Base-by-base conservation (phyloP, 1,140 invertebrate species). In the Aporrectodea caliginosa region DNA sequence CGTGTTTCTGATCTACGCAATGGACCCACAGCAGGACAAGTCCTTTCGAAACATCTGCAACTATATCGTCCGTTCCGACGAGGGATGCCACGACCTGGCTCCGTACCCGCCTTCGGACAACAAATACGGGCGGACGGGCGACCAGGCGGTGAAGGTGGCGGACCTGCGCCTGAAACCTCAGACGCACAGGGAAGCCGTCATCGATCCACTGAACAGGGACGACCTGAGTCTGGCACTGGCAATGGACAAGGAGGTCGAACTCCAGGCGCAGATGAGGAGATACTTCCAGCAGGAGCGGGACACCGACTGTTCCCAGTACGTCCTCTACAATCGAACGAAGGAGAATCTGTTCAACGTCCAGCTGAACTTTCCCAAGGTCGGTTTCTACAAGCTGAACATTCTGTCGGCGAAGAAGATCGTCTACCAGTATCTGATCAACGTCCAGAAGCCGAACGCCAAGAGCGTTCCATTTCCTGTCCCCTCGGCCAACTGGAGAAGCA, bases 401-500 rank as follows among this genome's bases (percentile, higher is more conserved):
- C 58, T 75, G 30, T n/a, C 33, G 31, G 31, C n/a, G n/a, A 69
- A 69, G 30, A 68, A 76, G 43, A 35, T 34, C 29, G 35, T 35
- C 29, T 79, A 69, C 69, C 32, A 69, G 69, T 79, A 79, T 68
- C 34, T 79, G 33, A 79, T 79, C 73, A 79, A 79, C 33, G 79
- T 79, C 30, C 43, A 58, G 29, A 35, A 70, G 29, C 79, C 79
- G 1, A 79, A 69, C 31, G 31, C 33, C 31, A 34, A 69, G 34
- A 43, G 70, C 33, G 14, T 29, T 14, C 35, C 79, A 33, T 79
- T 58, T 34, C 79, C 79, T 16, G 31, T 31, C 35, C 29, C 14
- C 2, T 35, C 75, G 29, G n/a, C 29, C 33, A 30, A 35, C 16
- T 76, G 78, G 78, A 30, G 43, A 29, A 79, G 35, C 68, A 14